phyloP scores from a whole-genome alignment of 2,888 invertebrate species.

The Drosophila seclusa region DNA sequence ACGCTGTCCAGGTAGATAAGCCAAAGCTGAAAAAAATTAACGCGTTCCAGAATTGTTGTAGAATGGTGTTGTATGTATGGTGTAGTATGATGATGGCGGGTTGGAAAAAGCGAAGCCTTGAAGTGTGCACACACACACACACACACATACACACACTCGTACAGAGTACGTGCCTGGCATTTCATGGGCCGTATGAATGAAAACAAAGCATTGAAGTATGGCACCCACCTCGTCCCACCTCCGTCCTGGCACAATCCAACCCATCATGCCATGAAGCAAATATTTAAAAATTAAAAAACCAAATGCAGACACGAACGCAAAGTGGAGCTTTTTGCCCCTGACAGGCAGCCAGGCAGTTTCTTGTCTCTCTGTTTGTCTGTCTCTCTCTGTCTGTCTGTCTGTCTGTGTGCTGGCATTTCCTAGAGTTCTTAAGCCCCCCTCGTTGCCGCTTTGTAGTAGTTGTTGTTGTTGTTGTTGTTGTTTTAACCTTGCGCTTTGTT shows the following conservation, averaged over 20 bases:
- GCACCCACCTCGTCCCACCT: not conserved
- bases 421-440: constrained; percentile 63
- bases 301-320: constrained; percentile 66
- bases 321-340: constrained; percentile 61
- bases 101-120: constrained; percentile 62
- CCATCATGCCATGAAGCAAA: constrained; percentile 50
- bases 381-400: constrained; percentile 7
- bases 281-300: constrained; percentile 68
- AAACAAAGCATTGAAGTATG: constrained; percentile 60
- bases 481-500: constrained; percentile 76
- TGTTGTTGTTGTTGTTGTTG: constrained; percentile 31
- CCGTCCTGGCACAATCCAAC: not conserved
- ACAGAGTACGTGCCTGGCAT: constrained; percentile 70
- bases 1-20: constrained; percentile 36
- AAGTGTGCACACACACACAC: constrained; percentile 49
- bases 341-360: constrained; percentile 35
- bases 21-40: constrained; percentile 28
- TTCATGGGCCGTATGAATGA: constrained; percentile 60
- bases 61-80: not conserved
- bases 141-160: constrained; percentile 10
- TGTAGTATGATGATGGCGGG: constrained; percentile 3
- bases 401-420: constrained; percentile 62
- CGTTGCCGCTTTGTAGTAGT: constrained; percentile 11
- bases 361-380: constrained; percentile 21
- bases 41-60: constrained; percentile 29